Base-by-base conservation (phyloP, 2,797 vertebrate species). In the Schizopygopsis malacanthus region DNA sequence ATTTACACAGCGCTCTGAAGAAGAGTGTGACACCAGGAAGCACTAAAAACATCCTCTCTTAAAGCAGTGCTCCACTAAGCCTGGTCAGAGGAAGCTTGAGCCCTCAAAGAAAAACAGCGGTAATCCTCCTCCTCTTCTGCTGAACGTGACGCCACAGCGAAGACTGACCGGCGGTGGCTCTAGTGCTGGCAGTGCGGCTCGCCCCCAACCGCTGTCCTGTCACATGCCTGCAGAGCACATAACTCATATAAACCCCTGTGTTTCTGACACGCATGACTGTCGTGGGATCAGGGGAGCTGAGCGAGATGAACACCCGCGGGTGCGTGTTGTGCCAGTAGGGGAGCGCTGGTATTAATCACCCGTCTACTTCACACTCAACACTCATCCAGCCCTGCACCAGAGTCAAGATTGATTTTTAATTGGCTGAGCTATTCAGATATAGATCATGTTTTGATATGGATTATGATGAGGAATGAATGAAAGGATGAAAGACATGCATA, bases 391-490 rank as follows among this genome's bases (percentile, higher is more conserved):
- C 89, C 81, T 91, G 71, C 90, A 93, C 94, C 93, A 89, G 90
- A 94, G 94, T 93, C 94, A 92, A 95, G 95, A 96, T 95, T 95
- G 94, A 93, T 94, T 96, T 96, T 96, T 96, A 96, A 96, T 96
- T 96, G 95, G 94, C 94, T 93, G 91, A 90, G 92, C 92, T 91
- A 90, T 92, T 91, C 93, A 92, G 94, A 95, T 94, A 95, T 94
- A 95, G 92, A 96, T 96, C 94, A 94, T 93, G 93, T 94, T 94
- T 93, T 92, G 90, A 91, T 92, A 4, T 72, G 41, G 18, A 72
- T 81, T 56, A 70, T 70, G 63, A 65, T 79, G 88, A 54, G 72
- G 50, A 67, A 73, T n/a, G 80, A 84, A 45, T 41, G 15, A 61
- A 56, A 15, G 33, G 75, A 83, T 83, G 37, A 81, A 47, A 2